Conservation (phyloP, 2,113 vertebrate genomes). For the Myotis yumanensis region DNA sequence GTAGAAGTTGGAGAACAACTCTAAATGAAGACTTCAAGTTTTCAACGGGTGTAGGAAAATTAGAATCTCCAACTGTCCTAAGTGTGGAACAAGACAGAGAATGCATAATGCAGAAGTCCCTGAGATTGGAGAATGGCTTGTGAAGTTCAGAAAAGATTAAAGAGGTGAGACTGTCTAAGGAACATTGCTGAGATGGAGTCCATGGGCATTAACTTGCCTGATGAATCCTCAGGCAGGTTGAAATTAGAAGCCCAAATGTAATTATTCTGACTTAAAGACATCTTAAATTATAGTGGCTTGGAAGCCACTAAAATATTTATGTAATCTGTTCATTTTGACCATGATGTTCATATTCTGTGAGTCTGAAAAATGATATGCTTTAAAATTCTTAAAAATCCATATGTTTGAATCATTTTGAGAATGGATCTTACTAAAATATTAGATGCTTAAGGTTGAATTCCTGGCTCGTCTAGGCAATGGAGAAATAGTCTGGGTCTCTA, state of each 20-base stretch:
- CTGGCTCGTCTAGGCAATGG: background rate
- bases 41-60: background rate
- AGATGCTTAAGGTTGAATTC: background rate
- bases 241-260: background rate
- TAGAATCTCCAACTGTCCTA: background rate
- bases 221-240: background rate
- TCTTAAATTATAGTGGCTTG: background rate
- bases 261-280: conserved; percentile 1
- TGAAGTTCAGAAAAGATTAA: background rate
- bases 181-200: background rate
- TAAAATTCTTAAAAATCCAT: background rate
- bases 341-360: background rate
- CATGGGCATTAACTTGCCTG: background rate
- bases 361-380: background rate
- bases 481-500: background rate
- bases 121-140: background rate
- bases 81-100: background rate
- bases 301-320: background rate
- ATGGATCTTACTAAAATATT: background rate
- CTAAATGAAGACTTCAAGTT: background rate
- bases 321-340: background rate
- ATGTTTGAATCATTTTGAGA: conserved; percentile 1
- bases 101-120: no score
- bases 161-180: background rate
- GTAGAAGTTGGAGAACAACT: background rate